phyloP scores from a whole-genome alignment of 92 coral and sea anemone species.

The Umimayanthus chanpuru region DNA sequence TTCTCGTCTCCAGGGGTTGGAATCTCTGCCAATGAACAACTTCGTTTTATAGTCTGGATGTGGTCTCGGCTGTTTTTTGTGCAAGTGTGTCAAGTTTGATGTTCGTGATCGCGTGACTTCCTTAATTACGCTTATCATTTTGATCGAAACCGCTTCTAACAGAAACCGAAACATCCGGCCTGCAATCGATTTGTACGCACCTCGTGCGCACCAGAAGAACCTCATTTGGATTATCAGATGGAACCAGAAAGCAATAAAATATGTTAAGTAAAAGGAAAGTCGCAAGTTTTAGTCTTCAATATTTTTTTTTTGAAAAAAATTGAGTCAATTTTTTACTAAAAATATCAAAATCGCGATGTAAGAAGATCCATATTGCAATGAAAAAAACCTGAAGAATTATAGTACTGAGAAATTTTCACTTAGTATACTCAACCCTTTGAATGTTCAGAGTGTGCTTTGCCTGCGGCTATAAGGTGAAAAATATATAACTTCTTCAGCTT shows the following conservation, averaged over 20 bases:
- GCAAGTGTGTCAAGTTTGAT: not conserved
- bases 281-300: no score
- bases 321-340: not conserved
- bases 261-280: not conserved
- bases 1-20: no score
- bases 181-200: not conserved
- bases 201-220: not conserved
- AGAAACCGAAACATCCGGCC: slow-evolving; percentile 29
- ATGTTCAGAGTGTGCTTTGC: not conserved
- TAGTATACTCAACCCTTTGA: not conserved
- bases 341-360: not conserved
- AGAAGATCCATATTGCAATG: not conserved
- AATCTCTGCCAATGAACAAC: not conserved
- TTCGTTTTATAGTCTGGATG: not conserved
- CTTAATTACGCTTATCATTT: not conserved
- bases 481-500: no score
- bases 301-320: no score
- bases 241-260: not conserved
- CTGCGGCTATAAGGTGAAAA: not conserved
- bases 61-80: not conserved
- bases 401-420: not conserved
- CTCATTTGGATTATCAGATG: not conserved
- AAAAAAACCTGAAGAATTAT: not conserved
- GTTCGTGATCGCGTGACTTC: slow-evolving; percentile 27
- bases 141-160: not conserved